These are phyloP conservation scores for Gymnogyps californianus DNA, from an alignment of 2,113 vertebrate genomes.

Conservation along the genomic window DNA sequence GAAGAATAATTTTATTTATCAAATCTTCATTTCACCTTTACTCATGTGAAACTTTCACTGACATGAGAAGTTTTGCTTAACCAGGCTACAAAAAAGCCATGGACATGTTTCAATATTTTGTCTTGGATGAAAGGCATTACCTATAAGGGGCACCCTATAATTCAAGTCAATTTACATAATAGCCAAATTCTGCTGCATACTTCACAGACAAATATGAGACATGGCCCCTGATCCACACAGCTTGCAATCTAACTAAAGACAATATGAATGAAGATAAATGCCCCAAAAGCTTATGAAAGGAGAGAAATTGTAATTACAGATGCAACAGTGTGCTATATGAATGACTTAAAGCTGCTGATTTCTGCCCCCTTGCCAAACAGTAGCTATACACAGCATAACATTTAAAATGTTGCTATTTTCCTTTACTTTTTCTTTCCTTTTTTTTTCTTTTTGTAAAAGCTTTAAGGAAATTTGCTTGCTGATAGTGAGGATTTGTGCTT, in stretches of 20 bases:
- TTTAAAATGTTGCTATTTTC: neutral
- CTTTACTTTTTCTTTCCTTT: neutral
- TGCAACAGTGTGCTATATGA: neutral
- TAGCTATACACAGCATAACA: neutral
- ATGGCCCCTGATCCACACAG: neutral
- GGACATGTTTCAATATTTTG: neutral
- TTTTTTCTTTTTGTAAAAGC: neutral
- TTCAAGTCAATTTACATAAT: neutral
- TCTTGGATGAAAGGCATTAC: neutral
- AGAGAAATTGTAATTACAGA: neutral
- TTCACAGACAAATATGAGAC: neutral
- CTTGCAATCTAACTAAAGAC: neutral
- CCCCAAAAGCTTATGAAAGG: neutral
- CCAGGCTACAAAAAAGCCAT: neutral
- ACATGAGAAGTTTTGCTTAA: neutral
- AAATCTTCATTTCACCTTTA: neutral
- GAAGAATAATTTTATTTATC: neutral
- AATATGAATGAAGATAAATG: neutral
- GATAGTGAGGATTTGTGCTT: neutral
- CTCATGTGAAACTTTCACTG: neutral
- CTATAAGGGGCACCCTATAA: neutral
- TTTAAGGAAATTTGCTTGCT: neutral
- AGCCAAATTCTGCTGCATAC: neutral
- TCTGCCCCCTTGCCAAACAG: accelerated
- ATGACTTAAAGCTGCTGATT: neutral